A percentile compares a stretch with the other conserved stretches of the same genome.
Conservation (phyloP, 2,113 vertebrate species). For the Misgurnus mizolepis region DNA sequence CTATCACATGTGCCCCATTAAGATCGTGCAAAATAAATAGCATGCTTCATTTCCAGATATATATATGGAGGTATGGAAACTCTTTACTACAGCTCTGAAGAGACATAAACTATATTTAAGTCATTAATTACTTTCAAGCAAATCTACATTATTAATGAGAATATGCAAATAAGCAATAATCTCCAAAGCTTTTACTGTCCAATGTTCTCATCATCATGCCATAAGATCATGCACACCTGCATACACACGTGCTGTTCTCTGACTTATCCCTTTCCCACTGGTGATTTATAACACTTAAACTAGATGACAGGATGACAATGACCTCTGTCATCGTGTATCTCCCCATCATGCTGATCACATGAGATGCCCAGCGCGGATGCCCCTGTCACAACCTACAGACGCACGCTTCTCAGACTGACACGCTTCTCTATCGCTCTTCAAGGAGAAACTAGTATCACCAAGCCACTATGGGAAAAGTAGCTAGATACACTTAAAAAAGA, state of each 20-base stretch:
- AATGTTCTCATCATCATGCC: background rate
- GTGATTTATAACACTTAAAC: conserved; percentile 61
- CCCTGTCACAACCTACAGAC: conserved; percentile 52
- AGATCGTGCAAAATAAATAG: conserved; percentile 37
- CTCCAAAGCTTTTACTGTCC: background rate
- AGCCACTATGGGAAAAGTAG: no score
- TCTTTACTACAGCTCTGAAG: conserved; percentile 17
- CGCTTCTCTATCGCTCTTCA: conserved; percentile 71
- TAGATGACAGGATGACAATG: conserved; percentile 56
- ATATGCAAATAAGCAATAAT: conserved; percentile 39
- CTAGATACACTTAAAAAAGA: no score
- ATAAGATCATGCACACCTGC: conserved; percentile 8
- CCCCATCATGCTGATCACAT: conserved; percentile 34
- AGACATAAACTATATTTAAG: conserved; percentile 38
- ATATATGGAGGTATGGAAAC: conserved; percentile 1
- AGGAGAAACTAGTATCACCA: conserved; percentile 56
- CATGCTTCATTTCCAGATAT: conserved; percentile 37
- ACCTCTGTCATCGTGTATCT: conserved; percentile 59
- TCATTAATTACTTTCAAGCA: conserved; percentile 42
- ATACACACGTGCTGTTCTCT: conserved; percentile 30
- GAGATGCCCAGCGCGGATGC: conserved; percentile 33
- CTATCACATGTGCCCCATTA: conserved; percentile 8
- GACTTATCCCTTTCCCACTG: conserved; percentile 48
- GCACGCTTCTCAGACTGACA: conserved; percentile 62
- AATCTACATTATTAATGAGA: conserved; percentile 45